Conservation (phyloP, 2,113 vertebrate genomes). For the Shinisaurus crocodilurus region DNA sequence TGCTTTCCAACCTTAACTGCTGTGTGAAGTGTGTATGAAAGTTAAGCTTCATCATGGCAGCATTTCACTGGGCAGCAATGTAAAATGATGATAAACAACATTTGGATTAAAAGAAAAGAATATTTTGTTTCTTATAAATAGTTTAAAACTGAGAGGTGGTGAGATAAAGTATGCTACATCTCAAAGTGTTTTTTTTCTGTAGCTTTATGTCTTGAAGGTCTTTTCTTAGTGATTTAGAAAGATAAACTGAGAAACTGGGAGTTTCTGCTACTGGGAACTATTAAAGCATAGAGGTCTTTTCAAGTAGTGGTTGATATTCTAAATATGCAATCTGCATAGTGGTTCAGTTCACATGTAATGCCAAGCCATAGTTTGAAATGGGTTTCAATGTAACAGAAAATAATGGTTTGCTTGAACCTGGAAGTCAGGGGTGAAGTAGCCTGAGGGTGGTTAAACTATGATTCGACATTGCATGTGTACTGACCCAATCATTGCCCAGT, state of each 20-base stretch:
- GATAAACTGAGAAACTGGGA: not conserved
- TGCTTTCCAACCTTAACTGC: not conserved
- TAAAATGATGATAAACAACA: not conserved
- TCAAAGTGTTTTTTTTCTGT: not conserved
- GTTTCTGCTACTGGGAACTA: not conserved
- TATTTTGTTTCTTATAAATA: not conserved
- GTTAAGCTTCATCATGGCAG: not conserved
- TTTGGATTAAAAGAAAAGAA: not conserved
- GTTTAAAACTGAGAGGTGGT: not conserved
- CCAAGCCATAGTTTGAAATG: not conserved
- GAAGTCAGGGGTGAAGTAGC: not conserved
- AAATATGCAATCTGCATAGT: not conserved
- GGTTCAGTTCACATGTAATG: not conserved
- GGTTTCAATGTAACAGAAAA: not conserved
- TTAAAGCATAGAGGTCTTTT: not conserved
- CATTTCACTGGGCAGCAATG: not conserved
- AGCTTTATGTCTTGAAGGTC: not conserved
- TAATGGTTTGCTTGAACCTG: not conserved
- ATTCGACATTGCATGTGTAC: not conserved
- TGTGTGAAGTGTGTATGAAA: not conserved
- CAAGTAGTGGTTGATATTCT: not conserved
- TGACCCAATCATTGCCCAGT: not conserved
- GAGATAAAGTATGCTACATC: not conserved
- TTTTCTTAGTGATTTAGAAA: not conserved
- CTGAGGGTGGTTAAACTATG: not conserved